These are phyloP conservation scores for Zele albiditarsus DNA, from an alignment of 2,888 invertebrate species.

Conservation along the genomic window DNA sequence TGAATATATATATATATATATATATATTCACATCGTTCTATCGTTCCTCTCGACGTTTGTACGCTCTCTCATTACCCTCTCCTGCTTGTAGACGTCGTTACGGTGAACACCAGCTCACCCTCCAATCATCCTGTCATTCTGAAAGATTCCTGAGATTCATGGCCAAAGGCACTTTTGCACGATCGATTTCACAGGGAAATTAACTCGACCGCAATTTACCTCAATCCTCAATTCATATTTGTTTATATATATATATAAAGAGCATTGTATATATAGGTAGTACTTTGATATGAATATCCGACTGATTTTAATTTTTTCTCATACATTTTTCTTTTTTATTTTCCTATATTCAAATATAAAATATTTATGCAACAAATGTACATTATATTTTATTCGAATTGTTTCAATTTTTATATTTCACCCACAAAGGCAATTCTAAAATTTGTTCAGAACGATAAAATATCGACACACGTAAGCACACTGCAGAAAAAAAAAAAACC, in stretches of 20 bases:
- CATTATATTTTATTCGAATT: background rate
- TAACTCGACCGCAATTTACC: conserved; percentile 40
- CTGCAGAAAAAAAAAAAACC: background rate
- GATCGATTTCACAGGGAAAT: conserved; percentile 44
- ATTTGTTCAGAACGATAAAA: conserved; percentile 7
- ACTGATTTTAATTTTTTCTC: background rate
- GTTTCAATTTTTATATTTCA: conserved; percentile 15
- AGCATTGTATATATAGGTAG: conserved; percentile 1
- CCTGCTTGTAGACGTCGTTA: conserved; percentile 48
- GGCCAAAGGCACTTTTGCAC: conserved; percentile 49
- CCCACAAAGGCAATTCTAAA: background rate
- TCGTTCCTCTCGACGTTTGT: conserved; percentile 34
- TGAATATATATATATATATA: background rate
- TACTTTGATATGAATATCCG: background rate
- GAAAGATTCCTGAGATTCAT: conserved; percentile 52
- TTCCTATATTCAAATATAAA: too few relatives aligned
- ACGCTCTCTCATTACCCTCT: conserved; percentile 48
- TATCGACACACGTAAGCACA: conserved; percentile 1
- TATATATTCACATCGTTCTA: conserved; percentile 8
- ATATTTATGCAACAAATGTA: background rate
- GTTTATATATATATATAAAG: background rate
- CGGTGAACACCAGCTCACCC: conserved; percentile 46
- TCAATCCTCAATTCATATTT: conserved; percentile 1
- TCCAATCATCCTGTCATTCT: conserved; percentile 56
- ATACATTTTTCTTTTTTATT: background rate